Base-by-base conservation (phyloP, 2,113 vertebrate species). In the Tor tambroides region DNA sequence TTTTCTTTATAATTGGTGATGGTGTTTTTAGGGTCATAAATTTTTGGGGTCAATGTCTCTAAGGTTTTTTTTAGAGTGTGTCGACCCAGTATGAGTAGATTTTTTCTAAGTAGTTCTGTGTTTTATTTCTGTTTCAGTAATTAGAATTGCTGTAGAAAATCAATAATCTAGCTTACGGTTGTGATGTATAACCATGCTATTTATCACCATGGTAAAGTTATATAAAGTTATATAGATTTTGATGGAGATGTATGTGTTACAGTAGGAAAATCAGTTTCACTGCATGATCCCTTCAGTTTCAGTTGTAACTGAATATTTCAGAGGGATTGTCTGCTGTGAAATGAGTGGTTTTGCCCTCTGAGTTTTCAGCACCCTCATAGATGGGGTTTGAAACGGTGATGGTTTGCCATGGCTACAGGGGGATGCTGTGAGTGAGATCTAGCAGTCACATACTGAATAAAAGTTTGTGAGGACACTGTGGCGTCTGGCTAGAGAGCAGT, bases 361-460 rank as follows among this genome's bases (percentile, higher is more conserved):
- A 59, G 75, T 28, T 51, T 46, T 54, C n/a, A 7, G 8, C 43
- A 78, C 46, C 26, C 75, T 54, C 46, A 30, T 46, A 78, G 75
- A 78, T 78, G 75, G 72, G 75, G 7, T 78, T 28, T 2, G n/a
- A 51, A 30, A 6, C 26, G 6, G 26, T 54, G 75, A 32, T 54
- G 75, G 46, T 28, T 80, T 74, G 32, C 41, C 21, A 26, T 80
- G 76, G 49, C 32, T 74, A 56, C 49, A n/a, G 61, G 11, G 32
- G 49, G 71, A 72, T 32, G 14, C 30, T 81, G 59, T 30, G 77
- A 30, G 30, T 54, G 28, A 76, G 43, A n/a, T 41, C 35, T 41
- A 23, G 21, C 69, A 72, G 71, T 41, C 71, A 74, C 71, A 74
- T 74, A 35, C 21, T 41, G 69, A 75, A 59, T 72, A 17, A 32